These are phyloP conservation scores for Dryadula phaetusa DNA, from an alignment of 2,888 invertebrate species.

Conservation along the genomic window DNA sequence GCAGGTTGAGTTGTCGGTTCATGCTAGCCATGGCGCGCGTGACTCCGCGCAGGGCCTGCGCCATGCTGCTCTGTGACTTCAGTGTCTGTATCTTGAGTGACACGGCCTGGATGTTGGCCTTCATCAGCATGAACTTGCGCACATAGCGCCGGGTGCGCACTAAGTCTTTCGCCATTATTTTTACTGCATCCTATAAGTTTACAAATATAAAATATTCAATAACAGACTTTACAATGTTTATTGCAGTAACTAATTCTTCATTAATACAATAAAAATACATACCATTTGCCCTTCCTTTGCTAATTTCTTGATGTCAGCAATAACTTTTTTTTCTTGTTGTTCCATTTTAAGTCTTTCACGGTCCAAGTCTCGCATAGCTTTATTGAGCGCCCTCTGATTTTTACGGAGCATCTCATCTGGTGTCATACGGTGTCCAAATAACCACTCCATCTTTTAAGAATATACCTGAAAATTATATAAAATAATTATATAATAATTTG, in stretches of 20 bases:
- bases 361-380: conserved; percentile 99
- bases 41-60: conserved; percentile 99
- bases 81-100: conserved; percentile 98
- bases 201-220: too few relatives aligned
- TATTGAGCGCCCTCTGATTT: conserved; percentile 98
- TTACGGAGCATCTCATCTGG: conserved; percentile 99
- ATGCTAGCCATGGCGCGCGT: conserved; percentile 99
- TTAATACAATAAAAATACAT: conserved; percentile 46
- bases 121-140: conserved; percentile 99
- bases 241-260: too few relatives aligned
- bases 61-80: conserved; percentile 99
- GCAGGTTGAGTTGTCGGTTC: conserved; percentile 98
- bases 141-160: conserved; percentile 97
- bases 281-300: conserved; percentile 99
- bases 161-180: conserved; percentile 99
- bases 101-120: conserved; percentile 99
- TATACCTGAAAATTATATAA: conserved; percentile 41
- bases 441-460: conserved; percentile 90
- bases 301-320: conserved; percentile 98
- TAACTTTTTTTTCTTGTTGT: conserved; percentile 99
- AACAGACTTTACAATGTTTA: background rate
- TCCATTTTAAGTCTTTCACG: conserved; percentile 97
- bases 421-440: conserved; percentile 97
- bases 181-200: conserved; percentile 95
- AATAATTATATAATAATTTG: too few relatives aligned